phyloP scores from a whole-genome alignment of 2,797 vertebrate species.

The Siniperca obscura region DNA sequence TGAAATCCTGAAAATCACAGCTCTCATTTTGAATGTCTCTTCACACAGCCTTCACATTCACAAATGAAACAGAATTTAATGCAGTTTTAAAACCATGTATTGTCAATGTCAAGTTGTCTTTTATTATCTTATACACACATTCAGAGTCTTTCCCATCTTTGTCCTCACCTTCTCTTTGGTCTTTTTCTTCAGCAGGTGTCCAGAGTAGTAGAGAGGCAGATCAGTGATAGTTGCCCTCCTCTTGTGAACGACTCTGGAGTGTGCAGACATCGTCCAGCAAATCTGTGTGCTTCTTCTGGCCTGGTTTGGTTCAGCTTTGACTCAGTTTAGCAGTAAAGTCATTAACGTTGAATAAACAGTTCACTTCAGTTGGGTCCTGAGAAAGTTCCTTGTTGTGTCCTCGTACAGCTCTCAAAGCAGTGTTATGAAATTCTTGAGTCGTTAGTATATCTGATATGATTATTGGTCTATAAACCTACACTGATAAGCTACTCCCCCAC shows the following conservation, averaged over 20 bases:
- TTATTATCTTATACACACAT: neutral
- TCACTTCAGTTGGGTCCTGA: neutral
- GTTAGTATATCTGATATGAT: neutral
- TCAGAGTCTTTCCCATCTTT: neutral
- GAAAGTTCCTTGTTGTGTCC: conserved; percentile 13
- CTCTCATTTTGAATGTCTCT: neutral
- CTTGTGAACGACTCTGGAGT: conserved; percentile 49
- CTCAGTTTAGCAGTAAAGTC: neutral
- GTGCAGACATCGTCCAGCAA: conserved; percentile 38
- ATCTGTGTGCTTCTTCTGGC: neutral
- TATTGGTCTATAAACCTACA: conserved; percentile 19
- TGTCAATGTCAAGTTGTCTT: neutral
- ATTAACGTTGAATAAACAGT: neutral
- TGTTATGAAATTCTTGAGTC: neutral
- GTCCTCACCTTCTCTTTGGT: conserved; percentile 62
- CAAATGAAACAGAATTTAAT: neutral
- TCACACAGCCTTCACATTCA: conserved; percentile 4
- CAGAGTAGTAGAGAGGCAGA: conserved; percentile 74
- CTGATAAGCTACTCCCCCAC: neutral
- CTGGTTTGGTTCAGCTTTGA: neutral
- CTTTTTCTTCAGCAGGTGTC: conserved; percentile 67
- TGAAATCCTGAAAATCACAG: conserved; percentile 70
- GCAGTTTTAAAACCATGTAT: neutral
- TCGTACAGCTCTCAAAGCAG: neutral
- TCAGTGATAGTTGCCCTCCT: conserved; percentile 68